Conservation (phyloP, 2,113 vertebrate species). For the Tenebrosternarchus preto region DNA sequence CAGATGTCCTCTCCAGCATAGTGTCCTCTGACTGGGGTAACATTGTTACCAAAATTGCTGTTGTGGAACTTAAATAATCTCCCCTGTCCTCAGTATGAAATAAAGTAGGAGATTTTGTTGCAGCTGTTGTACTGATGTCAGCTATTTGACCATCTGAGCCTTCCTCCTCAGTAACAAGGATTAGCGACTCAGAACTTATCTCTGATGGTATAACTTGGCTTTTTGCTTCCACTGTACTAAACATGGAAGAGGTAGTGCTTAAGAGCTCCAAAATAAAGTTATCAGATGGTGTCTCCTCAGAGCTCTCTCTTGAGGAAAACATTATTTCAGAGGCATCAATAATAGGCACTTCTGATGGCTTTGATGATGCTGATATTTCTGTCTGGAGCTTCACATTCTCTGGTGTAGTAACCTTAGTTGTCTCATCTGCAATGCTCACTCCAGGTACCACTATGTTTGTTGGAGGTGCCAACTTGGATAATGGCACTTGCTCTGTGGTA, state of each 20-base stretch:
- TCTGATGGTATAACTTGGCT: slow-evolving; percentile 15
- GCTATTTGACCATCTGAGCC: slow-evolving; percentile 12
- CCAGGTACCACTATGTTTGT: background rate
- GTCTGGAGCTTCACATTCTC: background rate
- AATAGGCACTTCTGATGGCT: slow-evolving; percentile 11
- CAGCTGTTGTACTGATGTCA: background rate
- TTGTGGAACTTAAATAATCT: background rate
- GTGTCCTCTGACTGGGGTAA: slow-evolving; percentile 4
- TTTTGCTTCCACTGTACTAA: background rate
- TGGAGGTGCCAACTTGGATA: background rate
- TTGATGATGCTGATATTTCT: slow-evolving; percentile 4
- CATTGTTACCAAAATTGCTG: background rate
- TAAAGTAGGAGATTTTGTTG: background rate
- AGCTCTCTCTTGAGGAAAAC: slow-evolving; percentile 1
- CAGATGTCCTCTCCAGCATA: background rate
- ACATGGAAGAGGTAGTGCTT: background rate
- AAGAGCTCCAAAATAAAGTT: background rate
- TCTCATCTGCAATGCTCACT: background rate
- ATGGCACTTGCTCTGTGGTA: slow-evolving; percentile 2
- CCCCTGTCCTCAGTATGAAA: background rate
- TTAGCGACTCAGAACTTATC: slow-evolving; percentile 10
- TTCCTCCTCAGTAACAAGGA: slow-evolving; percentile 21
- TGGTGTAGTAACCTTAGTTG: background rate
- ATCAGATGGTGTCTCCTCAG: slow-evolving; percentile 11
- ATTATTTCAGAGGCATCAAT: slow-evolving; percentile 22